These are phyloP conservation scores for Agriotes lineatus DNA, from an alignment of 2,888 invertebrate genomes.

Conservation along the genomic window DNA sequence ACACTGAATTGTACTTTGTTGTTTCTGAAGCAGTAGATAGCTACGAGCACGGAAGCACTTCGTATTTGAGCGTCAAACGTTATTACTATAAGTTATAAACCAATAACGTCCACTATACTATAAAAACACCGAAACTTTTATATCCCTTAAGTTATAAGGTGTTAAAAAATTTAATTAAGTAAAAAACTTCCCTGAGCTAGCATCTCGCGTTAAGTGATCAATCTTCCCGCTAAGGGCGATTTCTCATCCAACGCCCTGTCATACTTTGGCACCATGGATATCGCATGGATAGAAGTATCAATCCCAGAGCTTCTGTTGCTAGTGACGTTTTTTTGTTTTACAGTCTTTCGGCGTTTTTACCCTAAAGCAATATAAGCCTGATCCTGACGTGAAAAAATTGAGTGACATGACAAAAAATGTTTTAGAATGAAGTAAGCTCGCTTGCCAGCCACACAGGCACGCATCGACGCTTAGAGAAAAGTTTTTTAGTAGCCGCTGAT, in stretches of 20 bases:
- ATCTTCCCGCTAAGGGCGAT: constrained; percentile 23
- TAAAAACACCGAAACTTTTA: constrained; percentile 15
- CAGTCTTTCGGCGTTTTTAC: constrained; percentile 1
- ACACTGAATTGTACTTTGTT: no score
- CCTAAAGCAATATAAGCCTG: constrained; percentile 7
- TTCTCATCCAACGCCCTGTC: constrained; percentile 22
- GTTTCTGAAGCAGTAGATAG: no score
- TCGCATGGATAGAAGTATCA: constrained; percentile 18
- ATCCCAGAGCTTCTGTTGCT: constrained; percentile 6
- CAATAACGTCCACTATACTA: background rate
- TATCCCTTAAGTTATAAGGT: constrained; percentile 23
- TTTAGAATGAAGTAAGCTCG: background rate
- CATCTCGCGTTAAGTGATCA: constrained; percentile 30
- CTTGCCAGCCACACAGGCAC: background rate
- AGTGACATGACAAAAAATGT: constrained; percentile 6
- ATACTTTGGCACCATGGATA: constrained; percentile 27
- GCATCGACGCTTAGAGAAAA: background rate
- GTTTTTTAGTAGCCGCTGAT: background rate
- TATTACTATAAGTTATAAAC: constrained; percentile 6
- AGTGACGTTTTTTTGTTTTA: constrained; percentile 8
- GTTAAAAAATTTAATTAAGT: constrained; percentile 27
- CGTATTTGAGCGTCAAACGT: no score
- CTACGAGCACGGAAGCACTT: no score
- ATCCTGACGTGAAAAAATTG: constrained; percentile 1
- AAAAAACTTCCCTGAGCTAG: constrained; percentile 23